Base-by-base conservation (phyloP, 2,797 vertebrate species). In the Typhlichthys subterraneus region DNA sequence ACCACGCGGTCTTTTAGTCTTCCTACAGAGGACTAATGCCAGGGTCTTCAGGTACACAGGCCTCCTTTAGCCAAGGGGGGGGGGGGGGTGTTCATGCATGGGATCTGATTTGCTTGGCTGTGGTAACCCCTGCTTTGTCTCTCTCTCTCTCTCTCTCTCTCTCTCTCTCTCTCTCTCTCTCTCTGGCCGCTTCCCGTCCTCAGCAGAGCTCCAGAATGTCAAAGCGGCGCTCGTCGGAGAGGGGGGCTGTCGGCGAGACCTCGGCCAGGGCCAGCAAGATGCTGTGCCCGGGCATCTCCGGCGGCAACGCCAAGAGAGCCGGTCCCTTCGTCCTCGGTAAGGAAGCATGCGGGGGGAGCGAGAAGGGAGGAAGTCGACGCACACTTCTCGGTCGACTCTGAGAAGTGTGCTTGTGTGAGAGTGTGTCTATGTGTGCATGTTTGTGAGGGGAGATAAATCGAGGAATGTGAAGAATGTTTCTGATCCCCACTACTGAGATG, bases 311-410 rank as follows among this genome's bases (percentile, higher is more conserved):
- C 76, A 99, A 99, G 90, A 94, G 96, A 93, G 98, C 97, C 0
- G 97, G 98, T 31, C 98, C 98, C 0, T 99, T 98, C 81, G 94
- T 99, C 75, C 94, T 99, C 0, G 98, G 98, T 99, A 92, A 88
- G 89, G 67, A 72, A 89, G 83, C 53, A 19, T 45, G 19, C 9
- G 2, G 51, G 2, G 51, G 54, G 5, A 57, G 8, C 12, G 8
- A 12, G 56, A 49, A 45, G 8, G 50, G 56, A 50, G 47, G 9
- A 47, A 68, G 9, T 33, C 42, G 31, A 10, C 23, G 23, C 23
- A 29, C 23, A 29, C 23, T 29, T 29, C 23, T 29, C 3, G 3
- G 23, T 29, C 23, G 3, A 29, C 12, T 63, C 14, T n/a, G 15
- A 61, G 13, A 50, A 12, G 12, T 9, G 38, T 60, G 19, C 59